Percentiles rank a stretch among this genome's conserved stretches.
These are phyloP conservation scores for Gibbula magus DNA, from an alignment of 2,888 invertebrate species.

Conservation along the genomic window DNA sequence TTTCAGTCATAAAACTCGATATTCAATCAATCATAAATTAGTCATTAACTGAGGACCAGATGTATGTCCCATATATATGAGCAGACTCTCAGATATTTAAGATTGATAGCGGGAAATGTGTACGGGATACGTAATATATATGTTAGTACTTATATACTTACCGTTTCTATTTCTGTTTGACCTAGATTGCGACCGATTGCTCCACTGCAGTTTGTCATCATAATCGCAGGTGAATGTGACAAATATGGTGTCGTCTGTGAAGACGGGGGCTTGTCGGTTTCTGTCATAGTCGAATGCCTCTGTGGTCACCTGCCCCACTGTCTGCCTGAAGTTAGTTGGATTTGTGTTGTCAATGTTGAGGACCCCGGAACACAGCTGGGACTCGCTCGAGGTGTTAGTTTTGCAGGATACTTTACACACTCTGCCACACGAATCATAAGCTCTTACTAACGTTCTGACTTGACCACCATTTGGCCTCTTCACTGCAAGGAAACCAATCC, in stretches of 20 bases:
- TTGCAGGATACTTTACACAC: conserved; percentile 63
- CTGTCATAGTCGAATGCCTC: conserved; percentile 56
- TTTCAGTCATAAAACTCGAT: no score
- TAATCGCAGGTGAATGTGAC: conserved; percentile 67
- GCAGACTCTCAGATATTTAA: no score
- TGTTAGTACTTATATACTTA: no score
- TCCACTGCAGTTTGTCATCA: conserved; percentile 41
- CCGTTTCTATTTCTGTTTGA: no score
- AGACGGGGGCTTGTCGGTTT: conserved; percentile 51
- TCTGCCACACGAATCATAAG: conserved; percentile 65
- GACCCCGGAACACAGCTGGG: conserved; percentile 59
- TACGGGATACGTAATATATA: no score
- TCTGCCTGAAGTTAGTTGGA: conserved; percentile 52
- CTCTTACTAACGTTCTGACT: conserved; percentile 50
- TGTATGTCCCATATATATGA: no score
- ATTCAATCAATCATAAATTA: no score
- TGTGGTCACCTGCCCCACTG: conserved; percentile 54
- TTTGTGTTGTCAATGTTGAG: conserved; percentile 45
- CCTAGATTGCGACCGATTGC: neutral
- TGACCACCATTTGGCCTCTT: conserved; percentile 53
- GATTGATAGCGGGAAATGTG: no score
- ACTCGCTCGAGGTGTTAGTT: conserved; percentile 44
- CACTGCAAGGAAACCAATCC: conserved; percentile 63
- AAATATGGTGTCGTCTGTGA: conserved; percentile 53
- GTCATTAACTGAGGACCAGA: no score